Evolutionary conservation across 2,797 vertebrate genomes (phyloP).

Genomic region (Threskiornis aethiopicus): DNA sequence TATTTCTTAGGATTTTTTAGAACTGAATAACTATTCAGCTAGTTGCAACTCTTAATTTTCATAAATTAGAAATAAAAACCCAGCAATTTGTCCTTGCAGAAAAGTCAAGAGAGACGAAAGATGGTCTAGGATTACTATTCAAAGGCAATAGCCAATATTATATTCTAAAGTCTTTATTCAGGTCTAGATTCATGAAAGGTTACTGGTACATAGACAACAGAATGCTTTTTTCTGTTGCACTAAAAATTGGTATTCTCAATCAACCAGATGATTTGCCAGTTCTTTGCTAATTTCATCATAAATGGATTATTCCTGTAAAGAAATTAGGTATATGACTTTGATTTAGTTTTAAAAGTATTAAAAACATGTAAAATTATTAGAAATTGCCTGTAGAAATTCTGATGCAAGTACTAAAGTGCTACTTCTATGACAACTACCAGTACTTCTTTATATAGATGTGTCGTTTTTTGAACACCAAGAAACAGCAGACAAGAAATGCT

Average conservation of each 20-base stretch:
- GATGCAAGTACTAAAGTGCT: background rate
- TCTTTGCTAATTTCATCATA: background rate
- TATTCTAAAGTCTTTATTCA: background rate
- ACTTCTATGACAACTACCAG: background rate
- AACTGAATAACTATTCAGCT: background rate
- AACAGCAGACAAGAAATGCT: background rate
- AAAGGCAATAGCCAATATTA: background rate
- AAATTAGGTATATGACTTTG: background rate
- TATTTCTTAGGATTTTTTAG: background rate
- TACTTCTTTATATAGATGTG: background rate
- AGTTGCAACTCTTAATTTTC: background rate
- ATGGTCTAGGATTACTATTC: background rate
- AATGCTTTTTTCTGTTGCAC: background rate
- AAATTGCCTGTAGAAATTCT: background rate
- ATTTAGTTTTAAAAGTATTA: background rate
- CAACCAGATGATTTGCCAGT: rapidly evolving
- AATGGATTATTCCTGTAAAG: background rate
- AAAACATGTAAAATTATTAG: background rate
- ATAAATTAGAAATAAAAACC: background rate
- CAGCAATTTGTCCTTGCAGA: background rate
- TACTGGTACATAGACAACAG: background rate
- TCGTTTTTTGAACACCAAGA: background rate
- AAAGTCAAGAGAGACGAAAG: background rate
- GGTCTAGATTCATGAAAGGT: background rate
- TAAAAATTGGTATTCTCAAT: background rate